Percentiles rank a stretch among this genome's conserved stretches.
Conservation (phyloP, 2,888 invertebrate genomes). For the Eilema depressum region DNA sequence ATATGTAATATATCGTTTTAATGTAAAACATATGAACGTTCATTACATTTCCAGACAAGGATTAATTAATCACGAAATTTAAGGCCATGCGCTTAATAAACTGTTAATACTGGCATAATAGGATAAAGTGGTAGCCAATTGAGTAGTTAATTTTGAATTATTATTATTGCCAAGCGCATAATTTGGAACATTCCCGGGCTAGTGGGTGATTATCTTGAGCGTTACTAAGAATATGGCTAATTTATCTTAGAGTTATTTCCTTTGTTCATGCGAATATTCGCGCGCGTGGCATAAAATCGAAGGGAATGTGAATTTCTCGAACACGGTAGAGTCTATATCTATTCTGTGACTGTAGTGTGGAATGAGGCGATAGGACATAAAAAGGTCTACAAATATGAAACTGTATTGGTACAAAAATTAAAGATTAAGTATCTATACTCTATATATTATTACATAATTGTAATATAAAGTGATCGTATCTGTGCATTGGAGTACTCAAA, state of each 20-base stretch:
- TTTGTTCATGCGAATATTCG: neutral
- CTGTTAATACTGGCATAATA: conserved; percentile 50
- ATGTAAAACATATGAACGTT: neutral
- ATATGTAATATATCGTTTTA: neutral
- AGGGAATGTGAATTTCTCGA: neutral
- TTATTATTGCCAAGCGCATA: conserved; percentile 23
- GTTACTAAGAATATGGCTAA: neutral
- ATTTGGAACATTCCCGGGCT: conserved; percentile 11
- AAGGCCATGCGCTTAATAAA: conserved; percentile 5
- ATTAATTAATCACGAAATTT: conserved; percentile 11
- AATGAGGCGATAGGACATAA: too few species aligned
- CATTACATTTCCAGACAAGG: conserved; percentile 3
- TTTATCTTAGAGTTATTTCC: neutral
- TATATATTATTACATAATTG: too few species aligned
- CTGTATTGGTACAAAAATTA: too few species aligned
- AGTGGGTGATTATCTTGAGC: neutral
- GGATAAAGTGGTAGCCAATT: conserved; percentile 67
- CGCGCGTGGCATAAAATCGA: neutral
- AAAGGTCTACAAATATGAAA: too few species aligned
- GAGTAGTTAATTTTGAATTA: conserved; percentile 51
- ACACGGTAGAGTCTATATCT: neutral
- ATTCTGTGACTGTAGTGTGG: too few species aligned
- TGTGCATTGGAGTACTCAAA: too few species aligned
- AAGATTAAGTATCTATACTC: too few species aligned
- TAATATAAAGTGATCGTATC: too few species aligned